Conservation (phyloP, 2,888 invertebrate species). For the Zaprionus bogoriensis region DNA sequence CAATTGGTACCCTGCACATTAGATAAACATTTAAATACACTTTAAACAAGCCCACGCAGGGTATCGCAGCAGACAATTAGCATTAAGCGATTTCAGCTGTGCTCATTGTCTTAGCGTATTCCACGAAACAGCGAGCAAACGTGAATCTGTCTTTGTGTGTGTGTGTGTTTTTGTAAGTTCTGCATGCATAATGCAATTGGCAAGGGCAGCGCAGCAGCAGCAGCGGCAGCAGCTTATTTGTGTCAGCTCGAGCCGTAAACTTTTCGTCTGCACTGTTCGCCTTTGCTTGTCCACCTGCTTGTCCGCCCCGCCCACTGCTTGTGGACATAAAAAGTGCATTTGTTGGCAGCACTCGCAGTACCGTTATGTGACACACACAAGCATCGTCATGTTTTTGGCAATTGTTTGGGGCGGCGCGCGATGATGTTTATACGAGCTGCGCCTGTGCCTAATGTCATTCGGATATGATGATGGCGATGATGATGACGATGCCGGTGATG, state of each 20-base stretch:
- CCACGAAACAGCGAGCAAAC: background rate
- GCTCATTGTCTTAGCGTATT: conserved; percentile 6
- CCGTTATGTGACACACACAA: too few species aligned
- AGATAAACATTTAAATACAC: background rate
- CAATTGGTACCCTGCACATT: too few species aligned
- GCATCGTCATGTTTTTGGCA: conserved; percentile 35
- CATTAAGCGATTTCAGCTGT: conserved; percentile 2
- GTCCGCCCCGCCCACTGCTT: background rate
- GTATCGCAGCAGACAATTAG: background rate
- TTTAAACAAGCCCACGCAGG: background rate
- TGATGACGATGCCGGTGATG: conserved; percentile 9
- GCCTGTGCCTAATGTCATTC: conserved; percentile 35
- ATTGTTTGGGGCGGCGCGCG: conserved; percentile 23
- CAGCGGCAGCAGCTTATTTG: too few species aligned
- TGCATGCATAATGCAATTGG: conserved; percentile 17
- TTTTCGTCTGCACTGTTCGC: conserved; percentile 17
- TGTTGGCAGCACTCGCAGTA: conserved; percentile 21
- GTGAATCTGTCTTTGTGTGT: background rate
- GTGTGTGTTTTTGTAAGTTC: background rate
- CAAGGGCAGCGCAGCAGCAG: conserved; percentile 46
- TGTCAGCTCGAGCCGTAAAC: conserved; percentile 22
- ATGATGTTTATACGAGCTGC: conserved; percentile 59
- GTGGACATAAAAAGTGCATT: conserved; percentile 45
- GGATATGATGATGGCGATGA: conserved; percentile 15
- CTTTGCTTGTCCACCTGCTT: conserved; percentile 5